Conservation (phyloP, 1,140 invertebrate genomes). For the Drosophila melanica region DNA sequence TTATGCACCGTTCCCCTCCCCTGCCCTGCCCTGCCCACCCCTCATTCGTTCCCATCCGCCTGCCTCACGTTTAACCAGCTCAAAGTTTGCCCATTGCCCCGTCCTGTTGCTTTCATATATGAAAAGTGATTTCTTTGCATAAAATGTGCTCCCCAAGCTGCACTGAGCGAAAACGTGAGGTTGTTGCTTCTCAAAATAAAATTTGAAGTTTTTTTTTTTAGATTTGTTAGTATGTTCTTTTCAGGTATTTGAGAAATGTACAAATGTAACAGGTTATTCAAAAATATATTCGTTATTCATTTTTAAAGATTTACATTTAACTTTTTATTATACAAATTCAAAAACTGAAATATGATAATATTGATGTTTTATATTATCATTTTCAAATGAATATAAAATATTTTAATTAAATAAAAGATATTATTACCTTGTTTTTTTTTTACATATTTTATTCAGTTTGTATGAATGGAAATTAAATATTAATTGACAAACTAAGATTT, state of each 20-base stretch:
- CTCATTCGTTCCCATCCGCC: neutral
- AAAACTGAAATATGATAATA: no score
- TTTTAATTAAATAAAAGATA: neutral
- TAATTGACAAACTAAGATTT: no score
- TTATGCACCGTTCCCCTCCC: slow-evolving; percentile 14
- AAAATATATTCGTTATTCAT: no score
- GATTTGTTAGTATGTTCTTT: neutral
- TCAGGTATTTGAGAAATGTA: no score
- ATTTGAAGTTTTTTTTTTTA: no score
- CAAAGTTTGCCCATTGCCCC: neutral
- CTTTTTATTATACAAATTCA: no score
- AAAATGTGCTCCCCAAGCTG: slow-evolving; percentile 48
- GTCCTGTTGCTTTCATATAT: slow-evolving; percentile 61
- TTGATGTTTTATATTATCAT: no score
- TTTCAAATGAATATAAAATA: no score
- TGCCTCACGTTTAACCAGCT: neutral
- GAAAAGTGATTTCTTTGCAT: slow-evolving; percentile 82
- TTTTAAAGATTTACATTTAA: no score
- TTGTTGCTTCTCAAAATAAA: neutral
- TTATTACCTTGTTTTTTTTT: neutral
- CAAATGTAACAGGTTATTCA: no score
- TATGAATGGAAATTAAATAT: no score
- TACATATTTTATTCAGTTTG: neutral
- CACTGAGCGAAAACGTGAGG: slow-evolving; percentile 39
- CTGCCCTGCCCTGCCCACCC: no score